These are phyloP conservation scores for Neocrepidodera transversa DNA, from an alignment of 2,888 invertebrate genomes.

Conservation along the genomic window DNA sequence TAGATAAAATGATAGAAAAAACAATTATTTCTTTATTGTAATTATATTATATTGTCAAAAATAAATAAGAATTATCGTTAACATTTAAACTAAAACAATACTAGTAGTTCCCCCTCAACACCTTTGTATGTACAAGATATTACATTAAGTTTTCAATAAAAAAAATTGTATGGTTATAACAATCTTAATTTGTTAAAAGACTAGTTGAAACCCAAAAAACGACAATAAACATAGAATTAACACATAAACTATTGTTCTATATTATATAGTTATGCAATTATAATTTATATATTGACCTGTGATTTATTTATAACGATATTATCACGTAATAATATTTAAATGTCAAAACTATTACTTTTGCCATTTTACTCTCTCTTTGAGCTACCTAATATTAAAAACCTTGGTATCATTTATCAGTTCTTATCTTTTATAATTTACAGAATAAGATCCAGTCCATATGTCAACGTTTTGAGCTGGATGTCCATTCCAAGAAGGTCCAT, in stretches of 20 bases:
- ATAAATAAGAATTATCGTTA: neutral
- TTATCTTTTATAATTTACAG: constrained; percentile 69
- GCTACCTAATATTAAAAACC: constrained; percentile 2
- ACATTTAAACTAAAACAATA: neutral
- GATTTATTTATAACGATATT: constrained; percentile 7
- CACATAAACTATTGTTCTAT: too few relatives aligned
- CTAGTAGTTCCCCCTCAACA: neutral
- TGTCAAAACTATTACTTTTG: neutral
- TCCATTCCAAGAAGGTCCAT: constrained; percentile 56
- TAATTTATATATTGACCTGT: neutral
- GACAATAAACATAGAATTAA: too few relatives aligned
- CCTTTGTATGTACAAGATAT: neutral
- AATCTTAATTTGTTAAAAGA: too few relatives aligned
- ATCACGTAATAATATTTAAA: neutral
- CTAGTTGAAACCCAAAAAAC: too few relatives aligned
- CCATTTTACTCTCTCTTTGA: neutral
- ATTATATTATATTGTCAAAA: too few relatives aligned
- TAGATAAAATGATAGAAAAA: too few relatives aligned
- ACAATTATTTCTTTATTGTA: too few relatives aligned
- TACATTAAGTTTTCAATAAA: too few relatives aligned
- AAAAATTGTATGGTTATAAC: too few relatives aligned
- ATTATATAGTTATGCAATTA: too few relatives aligned
- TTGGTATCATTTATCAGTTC: constrained; percentile 19
- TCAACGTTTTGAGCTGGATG: constrained; percentile 79
- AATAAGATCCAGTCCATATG: constrained; percentile 77